Base-by-base conservation (phyloP, 1,140 invertebrate genomes). In the Caligus rogercresseyi region DNA sequence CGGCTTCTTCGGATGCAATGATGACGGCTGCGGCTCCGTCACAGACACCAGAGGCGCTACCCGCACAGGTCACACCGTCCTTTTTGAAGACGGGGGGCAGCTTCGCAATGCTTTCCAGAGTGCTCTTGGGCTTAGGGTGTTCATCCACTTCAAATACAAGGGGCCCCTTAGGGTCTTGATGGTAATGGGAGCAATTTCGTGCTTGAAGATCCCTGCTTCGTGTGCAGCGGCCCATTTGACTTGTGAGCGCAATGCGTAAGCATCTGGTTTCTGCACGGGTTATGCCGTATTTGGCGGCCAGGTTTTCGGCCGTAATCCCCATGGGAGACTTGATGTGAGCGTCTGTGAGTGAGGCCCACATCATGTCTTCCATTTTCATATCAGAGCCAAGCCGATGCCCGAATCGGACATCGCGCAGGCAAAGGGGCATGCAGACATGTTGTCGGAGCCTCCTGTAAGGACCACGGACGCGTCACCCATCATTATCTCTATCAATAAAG, bases 271-370 rank as follows among this genome's bases (percentile, higher is more conserved):
- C 87, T 67, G 89, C 80, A 58, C 88, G 77, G 0, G 83, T 84
- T 25, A 98, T 78, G 25, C 84, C 83, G 71, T 87, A 96, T 71
- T 97, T 84, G 19, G 81, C 86, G 1, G 89, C 94, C 25, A 99
- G 77, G 73, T 98, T 98, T 76, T 98, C 95, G 11, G 95, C 95
- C 1, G 95, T 98, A 65, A 94, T 74, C 4, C 87, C 95, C 95
- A 98, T 98, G 0, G 92, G 87, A 18, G 90, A 78, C 68, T 89
- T 86, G 70, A 88, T 90, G 71, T 93, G 84, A 11, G 24, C 79
- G 72, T 98, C 95, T 0, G 84, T 84, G 0, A 98, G 77, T 1
- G 88, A 87, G n/a, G 82, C 75, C 94, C 93, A 98, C 7, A 98
- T 73, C 0, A 81, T 78, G 76, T 98, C 94, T 76, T 98, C 92